Conservation (phyloP, 2,113 vertebrate species). For the Speoplatyrhinus poulsoni region DNA sequence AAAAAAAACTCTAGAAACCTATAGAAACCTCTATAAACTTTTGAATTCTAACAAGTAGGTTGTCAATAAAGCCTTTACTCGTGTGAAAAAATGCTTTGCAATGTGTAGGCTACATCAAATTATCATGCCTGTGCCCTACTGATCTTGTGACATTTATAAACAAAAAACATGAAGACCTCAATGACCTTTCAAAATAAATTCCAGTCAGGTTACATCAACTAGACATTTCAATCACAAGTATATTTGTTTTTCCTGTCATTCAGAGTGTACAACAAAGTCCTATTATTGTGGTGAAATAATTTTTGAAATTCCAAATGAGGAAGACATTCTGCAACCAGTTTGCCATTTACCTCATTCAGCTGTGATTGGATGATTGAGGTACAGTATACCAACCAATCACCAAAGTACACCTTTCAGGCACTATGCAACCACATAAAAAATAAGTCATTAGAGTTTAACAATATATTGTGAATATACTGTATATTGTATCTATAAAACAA, state of each 20-base stretch:
- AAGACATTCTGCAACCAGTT: slow-evolving; percentile 5
- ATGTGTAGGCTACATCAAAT: background rate
- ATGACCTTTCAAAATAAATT: background rate
- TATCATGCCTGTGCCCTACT: background rate
- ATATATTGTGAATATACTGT: slow-evolving; percentile 60
- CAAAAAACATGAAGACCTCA: too few species aligned
- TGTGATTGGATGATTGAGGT: slow-evolving; percentile 29
- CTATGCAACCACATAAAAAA: slow-evolving; percentile 61
- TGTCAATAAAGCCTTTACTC: too few species aligned
- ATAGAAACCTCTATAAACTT: slow-evolving; percentile 39
- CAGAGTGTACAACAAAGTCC: slow-evolving; percentile 61
- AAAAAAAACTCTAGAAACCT: background rate
- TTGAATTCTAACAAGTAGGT: too few species aligned
- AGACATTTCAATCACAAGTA: slow-evolving; percentile 16
- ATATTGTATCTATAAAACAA: slow-evolving; percentile 64
- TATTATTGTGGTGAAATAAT: slow-evolving; percentile 13
- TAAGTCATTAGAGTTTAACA: slow-evolving; percentile 46
- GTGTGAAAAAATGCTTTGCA: too few species aligned
- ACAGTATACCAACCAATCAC: slow-evolving; percentile 18
- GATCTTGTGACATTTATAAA: slow-evolving; percentile 7
- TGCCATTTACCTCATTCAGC: background rate
- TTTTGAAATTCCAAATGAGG: slow-evolving; percentile 3
- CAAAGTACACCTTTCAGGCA: slow-evolving; percentile 57
- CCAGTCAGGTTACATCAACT: slow-evolving; percentile 20
- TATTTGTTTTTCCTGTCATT: slow-evolving; percentile 21